These are phyloP conservation scores for Idaea dimidiata DNA, from an alignment of 2,888 invertebrate species.

Conservation along the genomic window DNA sequence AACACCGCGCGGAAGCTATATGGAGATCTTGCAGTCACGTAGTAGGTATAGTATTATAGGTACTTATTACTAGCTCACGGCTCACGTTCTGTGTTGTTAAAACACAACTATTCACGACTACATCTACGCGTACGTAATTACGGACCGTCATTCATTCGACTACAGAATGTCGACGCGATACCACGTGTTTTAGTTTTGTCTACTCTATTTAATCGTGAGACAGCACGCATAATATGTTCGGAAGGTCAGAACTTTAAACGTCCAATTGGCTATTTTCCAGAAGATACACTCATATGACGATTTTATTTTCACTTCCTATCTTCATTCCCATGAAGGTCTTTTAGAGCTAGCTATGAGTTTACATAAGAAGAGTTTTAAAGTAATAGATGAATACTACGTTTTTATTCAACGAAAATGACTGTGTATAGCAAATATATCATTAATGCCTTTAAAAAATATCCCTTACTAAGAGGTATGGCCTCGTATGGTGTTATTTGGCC, in stretches of 20 bases:
- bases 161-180: not conserved
- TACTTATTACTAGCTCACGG: not conserved
- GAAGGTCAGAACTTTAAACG: not conserved
- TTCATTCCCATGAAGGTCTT: constrained; percentile 23
- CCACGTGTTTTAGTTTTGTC: not conserved
- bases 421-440: constrained; percentile 51
- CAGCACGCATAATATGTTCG: not conserved
- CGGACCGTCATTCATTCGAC: constrained; percentile 2
- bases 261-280: constrained; percentile 41
- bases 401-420: constrained; percentile 42
- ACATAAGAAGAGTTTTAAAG: constrained; percentile 24
- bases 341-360: constrained; percentile 35
- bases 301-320: constrained; percentile 24
- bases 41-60: not conserved
- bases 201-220: not conserved
- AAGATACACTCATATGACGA: constrained; percentile 27
- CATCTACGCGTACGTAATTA: not conserved
- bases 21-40: not conserved
- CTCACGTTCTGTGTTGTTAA: not conserved
- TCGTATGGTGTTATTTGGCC: constrained; percentile 88
- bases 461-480: constrained; percentile 82
- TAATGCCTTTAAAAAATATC: constrained; percentile 62
- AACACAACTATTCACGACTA: not conserved
- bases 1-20: not conserved
- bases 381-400: not conserved